Conservation (phyloP, 2,113 vertebrate species). For the Lophura nycthemera region DNA sequence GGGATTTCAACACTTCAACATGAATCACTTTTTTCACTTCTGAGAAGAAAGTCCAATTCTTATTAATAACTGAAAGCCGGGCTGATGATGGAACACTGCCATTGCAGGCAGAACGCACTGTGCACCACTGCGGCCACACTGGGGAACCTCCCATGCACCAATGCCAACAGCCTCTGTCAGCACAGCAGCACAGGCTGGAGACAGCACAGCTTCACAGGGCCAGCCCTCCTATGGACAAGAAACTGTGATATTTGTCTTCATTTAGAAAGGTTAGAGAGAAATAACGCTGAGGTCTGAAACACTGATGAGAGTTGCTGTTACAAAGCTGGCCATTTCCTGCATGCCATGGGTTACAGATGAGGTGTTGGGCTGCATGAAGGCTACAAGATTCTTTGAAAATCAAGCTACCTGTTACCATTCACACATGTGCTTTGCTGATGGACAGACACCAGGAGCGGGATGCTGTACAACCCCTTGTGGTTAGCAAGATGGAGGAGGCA, state of each 20-base stretch:
- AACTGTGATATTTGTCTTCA: fast-evolving
- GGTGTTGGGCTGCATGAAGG: not conserved
- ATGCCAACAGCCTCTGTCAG: not conserved
- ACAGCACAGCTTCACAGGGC: fast-evolving
- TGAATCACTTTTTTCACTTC: not conserved
- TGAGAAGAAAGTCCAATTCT: not conserved
- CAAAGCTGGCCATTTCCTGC: not conserved
- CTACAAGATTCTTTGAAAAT: not conserved
- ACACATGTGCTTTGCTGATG: fast-evolving
- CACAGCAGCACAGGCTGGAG: not conserved
- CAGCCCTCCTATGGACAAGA: not conserved
- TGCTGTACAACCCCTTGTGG: not conserved
- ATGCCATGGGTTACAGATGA: not conserved
- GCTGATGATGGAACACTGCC: not conserved
- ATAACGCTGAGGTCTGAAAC: not conserved
- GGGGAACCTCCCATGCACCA: not conserved
- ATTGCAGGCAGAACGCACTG: not conserved
- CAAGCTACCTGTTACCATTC: fast-evolving
- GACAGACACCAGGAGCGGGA: fast-evolving
- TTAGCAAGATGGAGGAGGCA: not conserved
- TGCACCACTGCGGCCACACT: fast-evolving
- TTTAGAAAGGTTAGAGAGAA: not conserved
- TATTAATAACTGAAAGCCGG: not conserved
- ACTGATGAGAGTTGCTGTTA: not conserved
- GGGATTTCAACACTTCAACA: not conserved